Base-by-base conservation (phyloP, 2,797 vertebrate genomes). In the Eurystomus glaucurus region DNA sequence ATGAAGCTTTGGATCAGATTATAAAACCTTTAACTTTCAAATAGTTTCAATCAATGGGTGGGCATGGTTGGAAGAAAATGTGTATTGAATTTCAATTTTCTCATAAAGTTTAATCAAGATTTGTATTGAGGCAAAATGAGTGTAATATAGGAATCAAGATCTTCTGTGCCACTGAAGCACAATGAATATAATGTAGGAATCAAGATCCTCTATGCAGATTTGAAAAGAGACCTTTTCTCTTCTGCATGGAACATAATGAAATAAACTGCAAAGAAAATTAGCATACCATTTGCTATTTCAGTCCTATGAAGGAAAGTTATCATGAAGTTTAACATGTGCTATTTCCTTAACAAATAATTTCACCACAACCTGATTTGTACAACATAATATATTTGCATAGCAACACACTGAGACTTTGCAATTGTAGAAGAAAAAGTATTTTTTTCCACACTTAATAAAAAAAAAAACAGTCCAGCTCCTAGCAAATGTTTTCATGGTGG, bases 21-120 rank as follows among this genome's bases (percentile, higher is more conserved):
- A 61, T 46, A 60, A 80, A 85, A 4, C 6, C 1, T 76, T 85
- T 85, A 85, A 60, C 68, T 93, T 91, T 31, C 17, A 80, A 58
- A 69, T 76, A 35, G 12, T 50, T 92, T 78, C 26, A 65, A 10
- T 76, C 46, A 85, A 10, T 25, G 13, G 29, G 10, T 79, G 41
- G 46, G 28, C 54, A 61, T 79, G 33, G 50, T 46, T 94, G 70
- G 31, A 91, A 90, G 20, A 33, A 88, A 90, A 74, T 26, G 28
- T 69, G 41, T 33, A 79, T 76, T 82, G 82, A 87, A 95, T 91
- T 85, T 88, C 58, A 93, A 76, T 80, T 91, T 93, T 51, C 51
- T 87, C 28, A 85, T 89, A 35, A 55, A 71, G 15, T 79, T 82
- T 85, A 90, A 93, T 90, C 68, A 79, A 83, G 39, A 90, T 74